Conservation (phyloP, 2,797 vertebrate species). For the Pipistrellus nathusii region DNA sequence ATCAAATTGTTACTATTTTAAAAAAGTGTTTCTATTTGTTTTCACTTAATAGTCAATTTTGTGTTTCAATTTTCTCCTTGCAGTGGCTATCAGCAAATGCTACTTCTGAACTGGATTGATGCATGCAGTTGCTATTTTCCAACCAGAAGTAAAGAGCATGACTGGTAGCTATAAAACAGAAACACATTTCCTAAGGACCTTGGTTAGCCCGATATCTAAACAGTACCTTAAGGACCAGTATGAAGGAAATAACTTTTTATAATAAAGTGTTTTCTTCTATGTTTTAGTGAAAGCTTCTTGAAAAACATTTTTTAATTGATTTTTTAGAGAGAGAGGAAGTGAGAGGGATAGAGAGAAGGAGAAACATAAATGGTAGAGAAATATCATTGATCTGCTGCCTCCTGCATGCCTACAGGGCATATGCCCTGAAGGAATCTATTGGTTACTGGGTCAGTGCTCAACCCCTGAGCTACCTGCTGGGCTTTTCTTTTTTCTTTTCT, state of each 20-base stretch:
- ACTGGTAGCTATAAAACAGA: slow-evolving; percentile 16
- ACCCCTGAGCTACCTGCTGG: too few species aligned
- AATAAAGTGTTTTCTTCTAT: background rate
- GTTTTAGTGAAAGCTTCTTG: too few species aligned
- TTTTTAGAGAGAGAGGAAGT: too few species aligned
- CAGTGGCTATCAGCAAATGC: background rate
- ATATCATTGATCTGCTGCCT: too few species aligned
- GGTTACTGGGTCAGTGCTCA: too few species aligned
- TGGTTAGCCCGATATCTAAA: slow-evolving; percentile 27
- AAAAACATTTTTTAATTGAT: too few species aligned
- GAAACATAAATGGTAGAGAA: too few species aligned
- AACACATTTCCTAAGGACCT: slow-evolving; percentile 38
- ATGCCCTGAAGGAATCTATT: too few species aligned
- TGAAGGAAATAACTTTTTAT: slow-evolving; percentile 19
- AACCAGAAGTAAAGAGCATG: background rate
- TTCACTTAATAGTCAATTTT: slow-evolving; percentile 46
- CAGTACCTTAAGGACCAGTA: background rate
- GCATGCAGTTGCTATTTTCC: background rate
- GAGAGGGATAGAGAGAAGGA: too few species aligned
- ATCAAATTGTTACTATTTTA: slow-evolving; percentile 9
- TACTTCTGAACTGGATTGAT: background rate
- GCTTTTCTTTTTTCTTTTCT: background rate
- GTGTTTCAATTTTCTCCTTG: slow-evolving; percentile 11
- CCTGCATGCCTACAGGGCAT: too few species aligned
- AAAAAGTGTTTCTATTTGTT: background rate